Percentiles rank a stretch among this genome's conserved stretches.
phyloP scores from a whole-genome alignment of 2,797 vertebrate genomes.

The Sebastes melanostomus region DNA sequence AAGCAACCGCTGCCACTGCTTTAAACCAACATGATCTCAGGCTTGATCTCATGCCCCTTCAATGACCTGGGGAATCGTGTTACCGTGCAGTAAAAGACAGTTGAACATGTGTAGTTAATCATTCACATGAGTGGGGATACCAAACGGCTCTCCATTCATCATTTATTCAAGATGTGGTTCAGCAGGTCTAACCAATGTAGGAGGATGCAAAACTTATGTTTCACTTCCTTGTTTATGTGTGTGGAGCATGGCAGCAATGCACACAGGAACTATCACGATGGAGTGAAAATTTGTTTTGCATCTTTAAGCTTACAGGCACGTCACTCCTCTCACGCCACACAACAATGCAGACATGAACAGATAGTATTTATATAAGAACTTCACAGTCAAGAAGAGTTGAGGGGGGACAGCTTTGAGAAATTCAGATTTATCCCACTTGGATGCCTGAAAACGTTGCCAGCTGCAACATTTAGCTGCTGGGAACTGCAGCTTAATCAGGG shows the following conservation, averaged over 20 bases:
- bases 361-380: background rate
- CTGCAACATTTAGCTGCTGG: slow-evolving; percentile 10
- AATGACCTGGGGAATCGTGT: background rate
- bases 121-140: slow-evolving; percentile 2
- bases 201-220: slow-evolving; percentile 43
- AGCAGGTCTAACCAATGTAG: background rate
- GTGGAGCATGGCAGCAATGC: background rate
- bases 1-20: background rate
- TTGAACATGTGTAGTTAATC: slow-evolving; percentile 8
- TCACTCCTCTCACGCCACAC: background rate
- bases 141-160: slow-evolving; percentile 6
- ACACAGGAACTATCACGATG: background rate
- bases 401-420: background rate
- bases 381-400: background rate
- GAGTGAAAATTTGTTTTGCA: background rate
- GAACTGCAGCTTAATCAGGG: slow-evolving; percentile 4
- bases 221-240: slow-evolving; percentile 1
- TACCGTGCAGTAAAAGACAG: background rate
- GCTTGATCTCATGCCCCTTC: background rate
- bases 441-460: slow-evolving; percentile 5
- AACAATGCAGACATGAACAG: background rate
- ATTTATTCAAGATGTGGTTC: background rate
- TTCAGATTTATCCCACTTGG: background rate
- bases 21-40: background rate
- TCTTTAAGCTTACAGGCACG: background rate